Percentiles rank a stretch among this genome's conserved stretches.
Conservation (phyloP, 1,140 invertebrate species). For the Drosophila virilis region DNA sequence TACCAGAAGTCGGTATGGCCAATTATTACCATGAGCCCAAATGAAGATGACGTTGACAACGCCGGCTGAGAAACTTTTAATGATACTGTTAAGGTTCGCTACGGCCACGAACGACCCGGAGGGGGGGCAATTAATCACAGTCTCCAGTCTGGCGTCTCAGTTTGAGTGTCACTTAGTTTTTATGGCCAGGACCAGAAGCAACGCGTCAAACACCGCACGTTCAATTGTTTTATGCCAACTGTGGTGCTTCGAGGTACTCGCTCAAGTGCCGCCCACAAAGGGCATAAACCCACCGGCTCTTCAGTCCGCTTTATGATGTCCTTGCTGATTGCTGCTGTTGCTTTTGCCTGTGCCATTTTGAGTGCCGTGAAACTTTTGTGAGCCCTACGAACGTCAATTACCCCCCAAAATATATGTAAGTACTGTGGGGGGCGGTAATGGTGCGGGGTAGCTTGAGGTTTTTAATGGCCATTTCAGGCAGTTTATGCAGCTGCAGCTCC, state of each 20-base stretch:
- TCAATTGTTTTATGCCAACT: conserved; percentile 80
- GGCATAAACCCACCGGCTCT: background rate
- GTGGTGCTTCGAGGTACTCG: conserved; percentile 56
- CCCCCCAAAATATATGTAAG: conserved; percentile 45
- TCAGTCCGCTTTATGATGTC: conserved; percentile 30
- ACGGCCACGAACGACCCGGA: conserved; percentile 23
- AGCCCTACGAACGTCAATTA: conserved; percentile 67
- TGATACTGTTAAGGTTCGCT: conserved; percentile 63
- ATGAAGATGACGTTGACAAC: conserved; percentile 78
- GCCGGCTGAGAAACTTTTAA: conserved; percentile 65
- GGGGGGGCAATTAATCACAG: conserved; percentile 79
- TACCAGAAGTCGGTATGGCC: conserved; percentile 46
- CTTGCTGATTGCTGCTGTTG: conserved; percentile 56
- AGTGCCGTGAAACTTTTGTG: conserved; percentile 65
- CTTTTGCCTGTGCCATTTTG: conserved; percentile 43
- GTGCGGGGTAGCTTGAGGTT: conserved; percentile 44
- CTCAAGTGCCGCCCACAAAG: conserved; percentile 54
- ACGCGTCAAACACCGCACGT: conserved; percentile 56
- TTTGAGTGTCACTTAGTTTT: conserved; percentile 78
- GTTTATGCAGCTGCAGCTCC: conserved; percentile 73
- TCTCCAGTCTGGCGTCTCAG: conserved; percentile 5
- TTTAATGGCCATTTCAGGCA: conserved; percentile 76
- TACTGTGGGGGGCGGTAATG: background rate
- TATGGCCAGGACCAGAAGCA: conserved; percentile 35
- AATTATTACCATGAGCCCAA: conserved; percentile 81